Conservation (phyloP, 2,888 invertebrate genomes). For the Euphydryas editha region DNA sequence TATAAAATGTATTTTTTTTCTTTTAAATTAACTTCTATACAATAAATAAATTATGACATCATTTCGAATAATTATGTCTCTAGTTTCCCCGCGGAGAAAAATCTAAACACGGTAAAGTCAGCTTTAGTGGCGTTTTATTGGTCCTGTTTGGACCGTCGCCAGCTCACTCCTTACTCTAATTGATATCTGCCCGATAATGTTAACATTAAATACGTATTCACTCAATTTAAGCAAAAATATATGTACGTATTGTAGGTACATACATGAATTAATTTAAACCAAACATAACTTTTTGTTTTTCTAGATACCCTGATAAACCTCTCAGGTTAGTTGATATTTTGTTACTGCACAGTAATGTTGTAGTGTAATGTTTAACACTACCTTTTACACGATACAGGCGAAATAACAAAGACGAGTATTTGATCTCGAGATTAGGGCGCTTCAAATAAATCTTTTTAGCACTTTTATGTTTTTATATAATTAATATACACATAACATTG, state of each 20-base stretch:
- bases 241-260: background rate
- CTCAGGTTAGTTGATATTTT: too few species aligned
- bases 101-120: conserved; percentile 75
- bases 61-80: conserved; percentile 16
- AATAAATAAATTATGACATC: conserved; percentile 18
- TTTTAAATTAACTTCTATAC: background rate
- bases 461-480: too few species aligned
- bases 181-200: conserved; percentile 73
- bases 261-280: background rate
- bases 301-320: too few species aligned
- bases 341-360: too few species aligned
- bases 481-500: too few species aligned
- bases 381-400: too few species aligned
- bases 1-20: too few species aligned
- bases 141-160: conserved; percentile 71
- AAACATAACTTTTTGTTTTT: too few species aligned
- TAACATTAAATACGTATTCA: conserved; percentile 34
- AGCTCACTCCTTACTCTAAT: conserved; percentile 69
- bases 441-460: too few species aligned
- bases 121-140: conserved; percentile 76
- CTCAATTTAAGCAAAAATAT: conserved; percentile 1
- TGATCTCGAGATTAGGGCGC: too few species aligned
- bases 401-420: too few species aligned
- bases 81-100: conserved; percentile 49
- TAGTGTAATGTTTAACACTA: too few species aligned